Evolutionary conservation across 2,113 vertebrate genomes (phyloP).

Genomic region (Argyrosomus japonicus): DNA sequence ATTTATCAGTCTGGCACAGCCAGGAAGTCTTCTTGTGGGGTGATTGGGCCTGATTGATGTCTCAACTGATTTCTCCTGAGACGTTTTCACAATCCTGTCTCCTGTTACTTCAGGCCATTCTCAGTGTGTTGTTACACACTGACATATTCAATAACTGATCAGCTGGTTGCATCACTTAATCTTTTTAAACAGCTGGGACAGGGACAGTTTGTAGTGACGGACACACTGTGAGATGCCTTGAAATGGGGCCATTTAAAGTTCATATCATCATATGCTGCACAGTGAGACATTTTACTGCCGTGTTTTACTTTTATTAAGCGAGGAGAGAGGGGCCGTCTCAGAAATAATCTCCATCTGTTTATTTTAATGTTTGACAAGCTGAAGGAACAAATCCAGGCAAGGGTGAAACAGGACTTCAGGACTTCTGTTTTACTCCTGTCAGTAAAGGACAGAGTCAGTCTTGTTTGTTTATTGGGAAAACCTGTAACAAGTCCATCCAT

Average conservation of each 20-base stretch:
- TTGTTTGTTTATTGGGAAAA: no score
- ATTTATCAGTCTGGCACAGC: conserved; percentile 3
- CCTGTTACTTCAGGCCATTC: not conserved
- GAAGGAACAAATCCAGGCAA: not conserved
- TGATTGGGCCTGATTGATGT: conserved; percentile 22
- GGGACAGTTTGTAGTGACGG: not conserved
- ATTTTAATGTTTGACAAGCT: conserved; percentile 1
- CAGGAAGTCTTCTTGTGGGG: not conserved
- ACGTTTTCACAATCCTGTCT: conserved; percentile 5
- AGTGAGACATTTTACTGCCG: not conserved
- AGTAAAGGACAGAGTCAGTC: no score
- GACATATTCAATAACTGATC: conserved; percentile 19
- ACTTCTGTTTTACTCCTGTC: not conserved
- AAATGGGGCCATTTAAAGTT: not conserved
- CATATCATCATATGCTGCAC: not conserved
- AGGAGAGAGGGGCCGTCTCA: not conserved
- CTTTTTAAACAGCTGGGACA: conserved; percentile 15
- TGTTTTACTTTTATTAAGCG: conserved; percentile 1
- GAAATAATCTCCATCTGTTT: not conserved
- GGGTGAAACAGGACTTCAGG: not conserved
- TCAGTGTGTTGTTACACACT: conserved; percentile 1
- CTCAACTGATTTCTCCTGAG: conserved; percentile 28
- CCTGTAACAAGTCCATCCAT: no score
- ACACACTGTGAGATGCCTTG: not conserved
- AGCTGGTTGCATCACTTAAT: conserved; percentile 3